phyloP scores from a whole-genome alignment of 64 coral and sea anemone genomes.

The Anthopleura sola region DNA sequence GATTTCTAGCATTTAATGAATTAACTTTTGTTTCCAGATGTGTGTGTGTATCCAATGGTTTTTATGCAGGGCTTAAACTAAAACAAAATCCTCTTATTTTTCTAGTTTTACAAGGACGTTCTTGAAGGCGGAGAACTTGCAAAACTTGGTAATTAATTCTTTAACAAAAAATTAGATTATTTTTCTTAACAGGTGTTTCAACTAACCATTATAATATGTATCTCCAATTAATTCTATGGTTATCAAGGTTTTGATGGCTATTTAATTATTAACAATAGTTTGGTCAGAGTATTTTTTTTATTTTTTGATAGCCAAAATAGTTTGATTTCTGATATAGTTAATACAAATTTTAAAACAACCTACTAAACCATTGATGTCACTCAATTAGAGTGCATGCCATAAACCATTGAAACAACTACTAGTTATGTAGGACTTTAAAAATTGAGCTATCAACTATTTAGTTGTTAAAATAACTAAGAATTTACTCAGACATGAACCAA shows the following conservation, averaged over 20 bases:
- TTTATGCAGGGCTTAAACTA: too few relatives aligned
- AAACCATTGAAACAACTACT: too few relatives aligned
- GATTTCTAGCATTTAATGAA: background rate
- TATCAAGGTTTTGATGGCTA: background rate
- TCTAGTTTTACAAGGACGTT: constrained; percentile 99
- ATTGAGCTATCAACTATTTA: too few relatives aligned
- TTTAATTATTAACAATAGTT: background rate
- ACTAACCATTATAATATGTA: background rate
- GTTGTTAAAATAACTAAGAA: too few relatives aligned
- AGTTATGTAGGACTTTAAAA: too few relatives aligned
- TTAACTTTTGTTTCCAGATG: background rate
- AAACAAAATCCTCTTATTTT: background rate
- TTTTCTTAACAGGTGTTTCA: background rate
- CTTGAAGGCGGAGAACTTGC: constrained; percentile 98
- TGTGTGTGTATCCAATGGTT: too few relatives aligned
- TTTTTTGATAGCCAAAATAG: too few relatives aligned
- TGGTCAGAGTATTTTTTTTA: too few relatives aligned
- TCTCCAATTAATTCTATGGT: background rate
- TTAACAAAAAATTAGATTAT: background rate
- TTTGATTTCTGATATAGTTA: too few relatives aligned
- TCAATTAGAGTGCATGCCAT: too few relatives aligned
- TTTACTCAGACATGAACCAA: too few relatives aligned
- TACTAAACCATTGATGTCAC: background rate
- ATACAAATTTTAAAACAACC: too few relatives aligned
- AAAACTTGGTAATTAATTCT: constrained; percentile 77